Conservation (phyloP, 2,113 vertebrate species). For the Datnioides undecimradiatus region DNA sequence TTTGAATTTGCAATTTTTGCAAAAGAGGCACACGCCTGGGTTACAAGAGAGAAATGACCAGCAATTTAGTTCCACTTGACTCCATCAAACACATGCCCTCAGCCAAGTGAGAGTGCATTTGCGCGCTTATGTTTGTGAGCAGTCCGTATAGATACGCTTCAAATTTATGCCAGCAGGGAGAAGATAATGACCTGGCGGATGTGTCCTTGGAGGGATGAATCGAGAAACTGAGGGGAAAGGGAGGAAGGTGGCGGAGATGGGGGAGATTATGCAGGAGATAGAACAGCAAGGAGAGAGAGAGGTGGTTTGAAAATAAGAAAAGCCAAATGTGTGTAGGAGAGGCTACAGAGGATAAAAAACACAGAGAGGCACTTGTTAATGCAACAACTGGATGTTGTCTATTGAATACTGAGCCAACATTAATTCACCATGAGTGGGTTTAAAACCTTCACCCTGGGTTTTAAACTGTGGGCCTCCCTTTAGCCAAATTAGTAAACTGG, state of each 20-base stretch:
- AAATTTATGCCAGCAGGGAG: constrained; percentile 52
- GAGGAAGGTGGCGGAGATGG: constrained; percentile 35
- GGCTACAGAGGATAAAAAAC: background rate
- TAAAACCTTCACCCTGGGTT: background rate
- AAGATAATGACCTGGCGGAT: constrained; percentile 51
- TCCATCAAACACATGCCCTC: constrained; percentile 23
- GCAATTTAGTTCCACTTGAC: constrained; percentile 35
- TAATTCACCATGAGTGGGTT: constrained; percentile 9
- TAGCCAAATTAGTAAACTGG: too few relatives aligned
- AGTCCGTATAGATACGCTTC: constrained; percentile 34
- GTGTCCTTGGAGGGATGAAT: constrained; percentile 66
- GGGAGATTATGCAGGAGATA: constrained; percentile 51
- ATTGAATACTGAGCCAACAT: background rate
- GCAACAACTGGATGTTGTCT: constrained; percentile 19
- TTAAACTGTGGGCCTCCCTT: background rate
- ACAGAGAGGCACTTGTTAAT: constrained; percentile 1
- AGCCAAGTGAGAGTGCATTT: constrained; percentile 16
- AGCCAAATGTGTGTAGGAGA: constrained; percentile 18
- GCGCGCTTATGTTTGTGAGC: constrained; percentile 22
- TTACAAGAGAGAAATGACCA: constrained; percentile 4
- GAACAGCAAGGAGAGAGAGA: constrained; percentile 6
- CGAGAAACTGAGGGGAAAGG: constrained; percentile 27
- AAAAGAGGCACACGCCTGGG: background rate
- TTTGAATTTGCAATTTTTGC: constrained; percentile 17
- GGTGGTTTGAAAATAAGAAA: constrained; percentile 33